phyloP scores from a whole-genome alignment of 2,113 vertebrate genomes.

The Entomyzon cyanotis region DNA sequence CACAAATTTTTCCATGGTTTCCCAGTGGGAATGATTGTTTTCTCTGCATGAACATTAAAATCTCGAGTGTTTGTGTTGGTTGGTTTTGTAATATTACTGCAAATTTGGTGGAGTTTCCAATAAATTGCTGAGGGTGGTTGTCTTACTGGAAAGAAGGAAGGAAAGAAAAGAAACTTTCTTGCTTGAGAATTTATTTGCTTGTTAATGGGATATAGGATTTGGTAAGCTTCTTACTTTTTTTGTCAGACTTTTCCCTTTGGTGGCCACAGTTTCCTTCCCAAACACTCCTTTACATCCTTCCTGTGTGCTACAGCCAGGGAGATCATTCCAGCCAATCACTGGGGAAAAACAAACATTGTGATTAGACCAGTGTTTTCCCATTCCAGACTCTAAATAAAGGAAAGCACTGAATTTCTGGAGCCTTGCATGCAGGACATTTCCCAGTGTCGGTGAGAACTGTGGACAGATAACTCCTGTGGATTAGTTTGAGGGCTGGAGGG shows the following conservation, averaged over 20 bases:
- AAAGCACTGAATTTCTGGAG: neutral
- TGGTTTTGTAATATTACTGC: neutral
- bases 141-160: neutral
- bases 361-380: neutral
- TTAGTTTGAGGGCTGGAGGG: neutral
- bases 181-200: neutral
- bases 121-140: neutral
- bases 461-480: neutral
- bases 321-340: neutral
- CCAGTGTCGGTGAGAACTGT: neutral
- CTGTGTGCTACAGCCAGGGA: neutral
- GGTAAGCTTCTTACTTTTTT: neutral
- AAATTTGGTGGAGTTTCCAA: neutral
- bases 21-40: neutral
- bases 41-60: neutral
- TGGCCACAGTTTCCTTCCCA: neutral
- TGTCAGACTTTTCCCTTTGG: neutral
- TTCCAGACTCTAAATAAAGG: slow-evolving; percentile 1
- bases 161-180: neutral
- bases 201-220: neutral
- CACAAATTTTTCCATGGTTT: neutral
- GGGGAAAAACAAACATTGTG: neutral
- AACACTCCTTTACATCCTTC: neutral
- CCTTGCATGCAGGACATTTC: neutral
- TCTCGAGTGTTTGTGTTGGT: neutral